Evolutionary conservation across 2,888 invertebrate genomes (phyloP).

Genomic region (Lasioglossum zephyrum): DNA sequence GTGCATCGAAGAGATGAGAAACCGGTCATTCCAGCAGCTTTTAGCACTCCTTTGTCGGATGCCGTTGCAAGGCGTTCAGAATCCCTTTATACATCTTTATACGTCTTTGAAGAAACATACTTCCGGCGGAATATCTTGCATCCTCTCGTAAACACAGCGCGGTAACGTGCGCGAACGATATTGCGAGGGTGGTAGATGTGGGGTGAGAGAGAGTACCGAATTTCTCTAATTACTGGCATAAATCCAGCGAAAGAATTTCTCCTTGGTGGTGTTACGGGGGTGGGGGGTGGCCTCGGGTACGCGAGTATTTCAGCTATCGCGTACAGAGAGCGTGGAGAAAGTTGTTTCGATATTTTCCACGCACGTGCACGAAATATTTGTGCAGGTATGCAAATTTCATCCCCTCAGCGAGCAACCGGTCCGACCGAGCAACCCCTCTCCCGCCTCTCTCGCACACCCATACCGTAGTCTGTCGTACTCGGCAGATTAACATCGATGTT

Average conservation of each 20-base stretch:
- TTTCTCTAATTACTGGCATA: constrained; percentile 60
- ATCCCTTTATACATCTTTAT: neutral
- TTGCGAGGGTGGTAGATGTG: neutral
- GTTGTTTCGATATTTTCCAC: constrained; percentile 63
- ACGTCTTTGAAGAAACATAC: neutral
- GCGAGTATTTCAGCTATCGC: constrained; percentile 48
- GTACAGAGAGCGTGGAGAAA: constrained; percentile 42
- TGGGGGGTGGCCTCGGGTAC: neutral
- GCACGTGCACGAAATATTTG: constrained; percentile 66
- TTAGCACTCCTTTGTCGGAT: neutral
- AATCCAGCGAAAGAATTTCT: constrained; percentile 59
- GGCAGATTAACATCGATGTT: constrained; percentile 65
- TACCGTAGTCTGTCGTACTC: constrained; percentile 36
- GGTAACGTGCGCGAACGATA: neutral
- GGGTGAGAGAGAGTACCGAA: constrained; percentile 26
- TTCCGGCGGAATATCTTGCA: neutral
- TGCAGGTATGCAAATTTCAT: constrained; percentile 66
- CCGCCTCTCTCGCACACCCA: neutral
- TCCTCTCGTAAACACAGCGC: neutral
- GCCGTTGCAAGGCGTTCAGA: constrained; percentile 2
- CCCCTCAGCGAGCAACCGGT: constrained; percentile 37
- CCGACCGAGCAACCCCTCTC: neutral
- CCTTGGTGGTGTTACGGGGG: constrained; percentile 23
- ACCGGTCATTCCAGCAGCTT: neutral
- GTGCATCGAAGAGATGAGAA: neutral